Base-by-base conservation (phyloP, 1,140 invertebrate species). In the Augochlora pura region DNA sequence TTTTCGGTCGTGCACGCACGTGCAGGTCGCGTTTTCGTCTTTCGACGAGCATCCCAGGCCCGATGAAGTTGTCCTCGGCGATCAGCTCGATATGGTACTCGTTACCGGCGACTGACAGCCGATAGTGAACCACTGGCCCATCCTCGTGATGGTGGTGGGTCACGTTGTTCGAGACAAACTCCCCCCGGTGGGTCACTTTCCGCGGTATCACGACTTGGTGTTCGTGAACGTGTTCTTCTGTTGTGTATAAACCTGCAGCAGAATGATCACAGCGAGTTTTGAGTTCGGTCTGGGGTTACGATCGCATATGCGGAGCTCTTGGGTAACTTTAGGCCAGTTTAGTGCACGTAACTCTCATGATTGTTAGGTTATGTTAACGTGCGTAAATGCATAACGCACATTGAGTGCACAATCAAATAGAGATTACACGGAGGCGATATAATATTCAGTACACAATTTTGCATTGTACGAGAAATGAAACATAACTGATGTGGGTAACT, bases 41-140 rank as follows among this genome's bases (percentile, higher is more conserved):
- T 92, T 98, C 97, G 60, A 97, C 93, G 14, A 97, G 91, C 83
- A 97, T 90, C 32, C 93, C 93, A 5, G 96, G 95, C 5, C 95
- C 93, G 79, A 97, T 93, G 88, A 97, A 96, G 62, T 95, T 93
- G 69, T 92, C 93, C 80, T 95, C 95, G 18, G 96, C 95, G 85
- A 93, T 94, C 91, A 94, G 84, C 80, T 94, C 90, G 68, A 96
- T 87, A 81, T 95, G 94, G 71, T 94, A 88, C 46, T 94, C 93
- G 74, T 92, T 90, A 77, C 94, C 93, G 46, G 91, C 87, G 60
- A 95, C 88, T 9, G 93, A 88, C 79, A 96, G 83, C 73, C 94
- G 94, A 89, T 95, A 95, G 88, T 96, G 95, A 32, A 95, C 86
- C 27, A 85, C 62, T 57, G 70, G 66, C 7, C 87, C 88, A 49